These are phyloP conservation scores for Drosophila mauritiana DNA, from an alignment of 1,140 invertebrate genomes.

Conservation along the genomic window DNA sequence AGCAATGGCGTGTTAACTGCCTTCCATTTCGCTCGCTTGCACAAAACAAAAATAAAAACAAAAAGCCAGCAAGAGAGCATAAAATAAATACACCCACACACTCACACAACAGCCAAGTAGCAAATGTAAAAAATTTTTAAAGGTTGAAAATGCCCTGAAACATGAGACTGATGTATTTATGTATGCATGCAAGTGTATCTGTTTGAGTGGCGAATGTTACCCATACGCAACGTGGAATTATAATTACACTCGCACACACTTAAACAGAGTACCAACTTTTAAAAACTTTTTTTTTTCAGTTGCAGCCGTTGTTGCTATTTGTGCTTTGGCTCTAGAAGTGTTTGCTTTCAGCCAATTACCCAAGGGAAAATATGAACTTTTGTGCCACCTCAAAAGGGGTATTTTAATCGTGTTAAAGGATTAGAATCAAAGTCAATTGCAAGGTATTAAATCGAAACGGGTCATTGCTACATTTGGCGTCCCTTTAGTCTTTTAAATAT, in stretches of 20 bases:
- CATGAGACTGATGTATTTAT: slow-evolving; percentile 20
- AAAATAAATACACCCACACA: slow-evolving; percentile 51
- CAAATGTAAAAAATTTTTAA: slow-evolving; percentile 54
- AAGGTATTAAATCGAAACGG: not conserved
- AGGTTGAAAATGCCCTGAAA: slow-evolving; percentile 36
- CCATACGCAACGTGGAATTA: slow-evolving; percentile 60
- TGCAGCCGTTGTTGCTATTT: slow-evolving; percentile 19
- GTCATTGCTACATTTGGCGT: not conserved
- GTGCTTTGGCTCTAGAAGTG: slow-evolving; percentile 13
- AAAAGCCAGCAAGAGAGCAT: slow-evolving; percentile 46
- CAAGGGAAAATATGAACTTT: slow-evolving; percentile 22
- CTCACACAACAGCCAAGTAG: slow-evolving; percentile 19
- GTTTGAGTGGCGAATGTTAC: slow-evolving; percentile 45
- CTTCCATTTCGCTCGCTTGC: slow-evolving; percentile 79
- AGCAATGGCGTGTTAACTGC: slow-evolving; percentile 76
- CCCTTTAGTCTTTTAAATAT: too few relatives aligned
- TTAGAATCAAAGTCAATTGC: slow-evolving; percentile 2
- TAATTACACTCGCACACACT: slow-evolving; percentile 50
- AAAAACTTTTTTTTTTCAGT: slow-evolving; percentile 56
- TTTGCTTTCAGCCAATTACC: slow-evolving; percentile 37
- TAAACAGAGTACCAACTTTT: slow-evolving; percentile 42
- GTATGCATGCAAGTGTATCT: not conserved
- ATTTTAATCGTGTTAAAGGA: slow-evolving; percentile 24
- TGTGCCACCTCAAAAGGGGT: not conserved
- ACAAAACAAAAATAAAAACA: slow-evolving; percentile 66